Evolutionary conservation across 2,113 vertebrate genomes (phyloP), one percentile per base, ranked within the genome.

Genomic region (Geothlypis trichas): DNA sequence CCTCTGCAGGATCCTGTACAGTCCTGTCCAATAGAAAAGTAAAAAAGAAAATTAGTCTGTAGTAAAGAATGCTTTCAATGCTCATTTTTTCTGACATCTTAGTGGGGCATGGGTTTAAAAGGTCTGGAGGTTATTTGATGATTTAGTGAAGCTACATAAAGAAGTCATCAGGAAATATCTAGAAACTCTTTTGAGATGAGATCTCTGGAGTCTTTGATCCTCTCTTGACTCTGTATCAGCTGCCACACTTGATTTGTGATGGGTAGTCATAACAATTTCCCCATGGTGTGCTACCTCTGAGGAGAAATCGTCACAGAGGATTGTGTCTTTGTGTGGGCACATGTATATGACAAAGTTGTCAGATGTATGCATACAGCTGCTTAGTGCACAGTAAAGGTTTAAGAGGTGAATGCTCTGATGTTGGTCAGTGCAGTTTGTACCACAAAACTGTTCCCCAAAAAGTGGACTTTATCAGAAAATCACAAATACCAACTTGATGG

Each of bases 1-100:
- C 10, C 15, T 54, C 39, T 47, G 52, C 26, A 39, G 46, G 35
- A 84, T 55, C 13, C 52, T 49, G 19, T 71, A 33, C 17, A 71
- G 28, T 77, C 39, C 61, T n/a, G 16, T n/a, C n/a, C 84, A 71
- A 62, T 12, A 63, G n/a, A 28, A 59, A 80, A 91, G 42, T 55
- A 47, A 59, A 80, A 79, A 30, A 86, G 71, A 93, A 81, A 88
- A 94, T 35, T 9, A 77, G 24, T 39, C 33, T 58, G 19, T 51
- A 69, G 85, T 87, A 79, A 81, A 85, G 76, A 91, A 85, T 81
- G 19, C 11, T 83, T 90, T 86, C 33, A 68, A 17, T 85, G 54
- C 30, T 90, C 33, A 41, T 28, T 94, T 95, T 93, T 85, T 88
- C 52, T 86, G 67, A 86, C 78, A 77, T 91, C 58, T 93, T 95